Base-by-base conservation (phyloP, 37 sponge, comb jelly and placozoan genomes). In the Chondrosia reniformis region DNA sequence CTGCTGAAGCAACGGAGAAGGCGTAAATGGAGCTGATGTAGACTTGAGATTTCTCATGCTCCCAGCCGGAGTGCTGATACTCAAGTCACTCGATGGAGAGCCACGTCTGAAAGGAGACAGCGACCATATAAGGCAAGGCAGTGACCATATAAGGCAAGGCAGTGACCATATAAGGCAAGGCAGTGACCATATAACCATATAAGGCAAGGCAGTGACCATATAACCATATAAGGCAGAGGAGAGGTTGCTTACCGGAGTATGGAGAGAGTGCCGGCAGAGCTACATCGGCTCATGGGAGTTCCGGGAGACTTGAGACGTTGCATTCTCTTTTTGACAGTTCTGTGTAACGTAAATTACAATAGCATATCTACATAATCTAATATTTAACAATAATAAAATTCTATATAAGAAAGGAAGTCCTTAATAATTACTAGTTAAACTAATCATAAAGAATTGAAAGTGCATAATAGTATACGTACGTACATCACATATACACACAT, bases 231-330 rank as follows among this genome's bases (percentile, higher is more conserved):
- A 49, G 52, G 52, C 15, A 10, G 52, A 19, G 52, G 15, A 49
- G 52, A n/a, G 28, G 32, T 64, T 21, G 34, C 66, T 64, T 6
- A 56, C 58, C 58, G 58, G 7, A 8, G 43, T 6, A 69, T n/a
- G n/a, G 61, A 30, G 41, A 44, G 72, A 17, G 43, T 5, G 4
- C 41, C 44, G 22, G 72, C 72, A 43, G 72, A 69, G 41, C 43
- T 40, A 17, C 44, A 12, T 69, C 72, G 39, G 43, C 4, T 39
- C 25, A 69, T 37, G 43, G 72, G 72, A 1, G 72, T 69, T n/a
- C 72, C 72, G 21, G 72, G 72, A 39, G 72, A 69, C 43, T 69
- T 69, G 3, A 69, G 15, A 19, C 72, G 4, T 44, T 69, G 72
- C 72, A 40, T 69, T 4, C 72, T 41, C 2, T 37, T 69, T 44